Conservation (phyloP, 2,113 vertebrate genomes). For the Acanthochromis polyacanthus region DNA sequence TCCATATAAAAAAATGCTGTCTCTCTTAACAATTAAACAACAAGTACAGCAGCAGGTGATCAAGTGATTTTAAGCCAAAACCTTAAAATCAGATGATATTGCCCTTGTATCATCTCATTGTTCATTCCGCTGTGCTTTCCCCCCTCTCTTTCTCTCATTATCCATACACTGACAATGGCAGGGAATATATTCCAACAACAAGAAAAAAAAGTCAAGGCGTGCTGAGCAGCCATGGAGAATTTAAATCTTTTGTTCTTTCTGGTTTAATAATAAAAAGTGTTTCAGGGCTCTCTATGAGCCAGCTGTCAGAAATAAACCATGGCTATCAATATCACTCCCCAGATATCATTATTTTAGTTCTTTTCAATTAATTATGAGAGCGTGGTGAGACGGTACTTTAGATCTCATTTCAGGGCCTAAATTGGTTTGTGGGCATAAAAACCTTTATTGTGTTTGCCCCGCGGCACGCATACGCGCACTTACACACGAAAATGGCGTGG, state of each 20-base stretch:
- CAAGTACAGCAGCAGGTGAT: conserved; percentile 20
- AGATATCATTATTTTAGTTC: conserved; percentile 82
- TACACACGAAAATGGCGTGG: conserved; percentile 32
- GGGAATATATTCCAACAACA: conserved; percentile 49
- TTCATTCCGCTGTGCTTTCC: not conserved
- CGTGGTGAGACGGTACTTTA: conserved; percentile 73
- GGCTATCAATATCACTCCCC: conserved; percentile 76
- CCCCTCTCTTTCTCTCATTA: conserved; percentile 22
- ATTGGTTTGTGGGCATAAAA: conserved; percentile 82
- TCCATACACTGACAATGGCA: conserved; percentile 39
- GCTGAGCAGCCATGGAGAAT: conserved; percentile 70
- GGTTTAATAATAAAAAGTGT: conserved; percentile 68
- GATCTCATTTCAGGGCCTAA: conserved; percentile 82
- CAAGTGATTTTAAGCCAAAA: conserved; percentile 32
- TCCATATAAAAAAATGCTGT: conserved; percentile 46
- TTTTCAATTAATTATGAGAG: conserved; percentile 83
- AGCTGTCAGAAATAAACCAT: conserved; percentile 78
- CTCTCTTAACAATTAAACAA: conserved; percentile 32
- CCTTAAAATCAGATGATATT: conserved; percentile 12
- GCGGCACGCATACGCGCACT: conserved; percentile 37
- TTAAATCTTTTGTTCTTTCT: conserved; percentile 72
- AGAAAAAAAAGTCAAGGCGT: conserved; percentile 53
- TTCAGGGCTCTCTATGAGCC: conserved; percentile 59
- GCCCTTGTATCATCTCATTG: not conserved
- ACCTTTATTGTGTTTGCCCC: conserved; percentile 72